A percentile compares a stretch with the other conserved stretches of the same genome.
These are phyloP conservation scores for Harpegnathos saltator DNA, from an alignment of 1,140 invertebrate genomes.

Conservation along the genomic window DNA sequence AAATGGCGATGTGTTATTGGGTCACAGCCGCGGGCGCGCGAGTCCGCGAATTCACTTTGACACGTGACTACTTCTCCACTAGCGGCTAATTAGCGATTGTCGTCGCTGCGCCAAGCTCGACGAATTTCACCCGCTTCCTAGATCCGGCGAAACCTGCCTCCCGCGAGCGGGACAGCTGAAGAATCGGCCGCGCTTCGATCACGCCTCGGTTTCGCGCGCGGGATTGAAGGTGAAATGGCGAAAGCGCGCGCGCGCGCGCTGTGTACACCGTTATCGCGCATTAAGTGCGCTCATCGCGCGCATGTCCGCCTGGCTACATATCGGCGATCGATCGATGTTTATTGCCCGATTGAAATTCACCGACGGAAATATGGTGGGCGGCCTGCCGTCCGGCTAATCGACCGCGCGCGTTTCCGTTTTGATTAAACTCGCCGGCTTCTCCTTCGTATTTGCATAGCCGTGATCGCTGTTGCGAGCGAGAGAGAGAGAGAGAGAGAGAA, in stretches of 20 bases:
- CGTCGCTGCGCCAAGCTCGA: slow-evolving; percentile 36
- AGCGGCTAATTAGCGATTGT: slow-evolving; percentile 36
- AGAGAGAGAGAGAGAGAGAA: too few relatives aligned
- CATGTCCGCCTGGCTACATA: slow-evolving; percentile 6
- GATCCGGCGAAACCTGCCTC: slow-evolving; percentile 50
- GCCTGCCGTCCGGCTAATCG: slow-evolving; percentile 11
- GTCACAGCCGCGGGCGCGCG: neutral
- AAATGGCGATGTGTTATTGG: too few relatives aligned
- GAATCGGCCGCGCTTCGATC: slow-evolving; percentile 19
- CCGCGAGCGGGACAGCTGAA: neutral
- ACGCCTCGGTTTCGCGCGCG: slow-evolving; percentile 51
- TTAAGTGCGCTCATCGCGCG: slow-evolving; percentile 24
- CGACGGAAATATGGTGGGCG: slow-evolving; percentile 41
- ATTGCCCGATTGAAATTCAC: slow-evolving; percentile 37
- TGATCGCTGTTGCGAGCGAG: slow-evolving; percentile 18
- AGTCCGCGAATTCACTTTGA: too few relatives aligned
- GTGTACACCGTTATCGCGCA: slow-evolving; percentile 21
- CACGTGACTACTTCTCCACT: too few relatives aligned
- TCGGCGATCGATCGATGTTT: slow-evolving; percentile 25
- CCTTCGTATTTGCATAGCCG: slow-evolving; percentile 27
- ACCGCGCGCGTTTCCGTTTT: slow-evolving; percentile 17
- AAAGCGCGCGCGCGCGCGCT: slow-evolving; percentile 47
- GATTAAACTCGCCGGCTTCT: slow-evolving; percentile 19
- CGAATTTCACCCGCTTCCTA: slow-evolving; percentile 49
- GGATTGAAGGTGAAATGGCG: slow-evolving; percentile 65